Conservation (phyloP, 1,140 invertebrate genomes). For the Formica exsecta region DNA sequence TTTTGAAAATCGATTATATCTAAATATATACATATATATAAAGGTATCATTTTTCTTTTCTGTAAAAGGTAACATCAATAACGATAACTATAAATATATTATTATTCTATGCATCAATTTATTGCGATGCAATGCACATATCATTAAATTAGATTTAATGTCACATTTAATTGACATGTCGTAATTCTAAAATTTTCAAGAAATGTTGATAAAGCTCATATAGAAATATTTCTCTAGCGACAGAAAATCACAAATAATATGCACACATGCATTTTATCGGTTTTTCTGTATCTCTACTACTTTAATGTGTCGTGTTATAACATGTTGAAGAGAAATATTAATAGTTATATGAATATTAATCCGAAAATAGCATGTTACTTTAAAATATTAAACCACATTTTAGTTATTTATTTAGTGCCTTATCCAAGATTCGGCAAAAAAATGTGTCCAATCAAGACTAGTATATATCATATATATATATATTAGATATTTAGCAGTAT, state of each 20-base stretch:
- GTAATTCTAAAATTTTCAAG: constrained; percentile 27
- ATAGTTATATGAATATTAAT: constrained; percentile 17
- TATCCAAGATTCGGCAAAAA: constrained; percentile 27
- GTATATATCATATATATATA: constrained; percentile 26
- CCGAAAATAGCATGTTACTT: constrained; percentile 44
- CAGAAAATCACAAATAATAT: constrained; percentile 11
- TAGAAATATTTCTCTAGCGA: constrained; percentile 35
- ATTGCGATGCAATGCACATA: constrained; percentile 27
- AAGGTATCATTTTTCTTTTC: constrained; percentile 26
- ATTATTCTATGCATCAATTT: constrained; percentile 37
- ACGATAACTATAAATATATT: constrained; percentile 45
- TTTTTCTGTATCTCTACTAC: not conserved
- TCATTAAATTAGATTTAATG: constrained; percentile 29
- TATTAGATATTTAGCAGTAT: constrained; percentile 38
- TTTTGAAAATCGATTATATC: constrained; percentile 3
- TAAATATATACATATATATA: constrained; percentile 39
- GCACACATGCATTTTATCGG: not conserved
- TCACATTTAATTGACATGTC: constrained; percentile 53
- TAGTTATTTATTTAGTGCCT: constrained; percentile 27
- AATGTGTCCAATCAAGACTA: constrained; percentile 49
- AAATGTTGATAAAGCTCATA: constrained; percentile 11
- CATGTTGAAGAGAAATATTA: constrained; percentile 8
- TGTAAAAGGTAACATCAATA: constrained; percentile 57
- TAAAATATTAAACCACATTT: constrained; percentile 42
- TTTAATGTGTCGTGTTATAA: constrained; percentile 16